Evolutionary conservation across 2,888 invertebrate species (phyloP).

Genomic region (Rhamphomyia laevipes): DNA sequence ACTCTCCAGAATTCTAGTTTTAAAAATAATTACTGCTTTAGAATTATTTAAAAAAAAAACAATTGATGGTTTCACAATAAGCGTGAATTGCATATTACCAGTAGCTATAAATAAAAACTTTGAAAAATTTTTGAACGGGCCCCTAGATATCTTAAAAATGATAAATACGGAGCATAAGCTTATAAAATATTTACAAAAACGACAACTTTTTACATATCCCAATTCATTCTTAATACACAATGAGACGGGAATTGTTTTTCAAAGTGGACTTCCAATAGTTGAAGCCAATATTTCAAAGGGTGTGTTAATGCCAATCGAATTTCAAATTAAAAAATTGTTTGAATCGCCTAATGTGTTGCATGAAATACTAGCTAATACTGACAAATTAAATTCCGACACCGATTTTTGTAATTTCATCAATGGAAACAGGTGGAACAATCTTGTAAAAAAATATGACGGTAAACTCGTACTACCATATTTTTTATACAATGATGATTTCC

Average conservation of each 20-base stretch:
- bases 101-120: too few relatives aligned
- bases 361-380: constrained; percentile 5
- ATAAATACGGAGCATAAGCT: too few relatives aligned
- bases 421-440: constrained; percentile 10
- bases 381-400: constrained; percentile 4
- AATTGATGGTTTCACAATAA: too few relatives aligned
- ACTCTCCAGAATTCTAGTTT: too few relatives aligned
- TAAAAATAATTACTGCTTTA: too few relatives aligned
- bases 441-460: constrained; percentile 4
- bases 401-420: constrained; percentile 7
- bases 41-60: too few relatives aligned
- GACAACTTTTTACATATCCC: constrained; percentile 8
- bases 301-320: constrained; percentile 10
- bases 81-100: too few relatives aligned
- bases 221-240: constrained; percentile 8
- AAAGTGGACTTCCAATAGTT: constrained; percentile 10
- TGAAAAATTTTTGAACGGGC: too few relatives aligned
- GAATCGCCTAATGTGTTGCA: constrained; percentile 9
- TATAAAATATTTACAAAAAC: too few relatives aligned
- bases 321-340: constrained; percentile 13
- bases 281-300: constrained; percentile 9
- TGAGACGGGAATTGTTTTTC: constrained; percentile 10
- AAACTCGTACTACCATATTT: constrained; percentile 8
- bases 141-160: too few relatives aligned
- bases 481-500: constrained; percentile 11